Conservation (phyloP, 2,113 vertebrate genomes). For the Pitta sordida region DNA sequence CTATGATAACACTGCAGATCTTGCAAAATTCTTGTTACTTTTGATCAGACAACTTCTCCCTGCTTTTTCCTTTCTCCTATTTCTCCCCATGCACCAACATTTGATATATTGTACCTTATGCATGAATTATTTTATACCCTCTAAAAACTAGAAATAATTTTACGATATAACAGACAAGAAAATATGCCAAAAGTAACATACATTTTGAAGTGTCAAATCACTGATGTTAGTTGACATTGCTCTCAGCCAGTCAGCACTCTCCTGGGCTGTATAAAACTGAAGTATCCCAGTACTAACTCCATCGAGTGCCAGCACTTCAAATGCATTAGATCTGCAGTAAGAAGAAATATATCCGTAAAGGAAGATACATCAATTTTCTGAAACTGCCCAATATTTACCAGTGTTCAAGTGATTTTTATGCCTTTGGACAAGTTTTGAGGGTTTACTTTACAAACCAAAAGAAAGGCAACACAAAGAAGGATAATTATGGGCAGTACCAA, state of each 20-base stretch:
- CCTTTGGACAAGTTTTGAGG: not conserved
- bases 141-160: slow-evolving; percentile 19
- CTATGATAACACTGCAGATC: not conserved
- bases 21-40: not conserved
- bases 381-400: slow-evolving; percentile 24
- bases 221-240: slow-evolving; percentile 89
- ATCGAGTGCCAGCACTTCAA: slow-evolving; percentile 88
- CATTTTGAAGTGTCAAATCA: slow-evolving; percentile 86
- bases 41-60: not conserved
- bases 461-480: not conserved
- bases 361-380: not conserved
- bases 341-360: slow-evolving; percentile 33
- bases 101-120: not conserved
- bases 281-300: slow-evolving; percentile 84
- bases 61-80: not conserved
- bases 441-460: not conserved
- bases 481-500: not conserved
- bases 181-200: slow-evolving; percentile 71
- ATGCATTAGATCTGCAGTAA: slow-evolving; percentile 84
- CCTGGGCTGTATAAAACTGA: slow-evolving; percentile 87
- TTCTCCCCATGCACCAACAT: not conserved
- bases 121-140: not conserved
- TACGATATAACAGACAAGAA: not conserved
- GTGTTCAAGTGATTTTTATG: not conserved
- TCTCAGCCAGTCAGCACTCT: slow-evolving; percentile 91